Conservation (phyloP, 2,797 vertebrate species). For the Petrocephalus sullivani region DNA sequence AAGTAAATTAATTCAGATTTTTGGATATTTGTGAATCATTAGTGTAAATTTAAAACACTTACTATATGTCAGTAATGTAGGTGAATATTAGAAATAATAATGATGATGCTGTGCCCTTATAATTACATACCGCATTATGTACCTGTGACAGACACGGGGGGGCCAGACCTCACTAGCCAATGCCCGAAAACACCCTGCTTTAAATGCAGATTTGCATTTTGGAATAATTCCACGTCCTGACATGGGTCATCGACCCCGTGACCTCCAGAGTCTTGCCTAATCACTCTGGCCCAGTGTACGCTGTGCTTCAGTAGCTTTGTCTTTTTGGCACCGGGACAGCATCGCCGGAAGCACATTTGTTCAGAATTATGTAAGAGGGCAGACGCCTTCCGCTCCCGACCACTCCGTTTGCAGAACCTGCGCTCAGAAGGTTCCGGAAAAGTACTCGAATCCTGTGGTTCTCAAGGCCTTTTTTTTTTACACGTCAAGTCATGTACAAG, state of each 20-base stretch:
- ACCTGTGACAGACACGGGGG: not conserved
- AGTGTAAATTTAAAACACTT: not conserved
- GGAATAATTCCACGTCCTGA: not conserved
- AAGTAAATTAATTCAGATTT: not conserved
- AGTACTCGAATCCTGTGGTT: not conserved
- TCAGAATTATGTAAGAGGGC: not conserved
- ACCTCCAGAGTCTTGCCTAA: conserved; percentile 11
- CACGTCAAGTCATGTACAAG: not conserved
- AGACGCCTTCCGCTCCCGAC: not conserved
- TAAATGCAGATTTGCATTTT: not conserved
- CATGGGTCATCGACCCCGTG: conserved; percentile 2
- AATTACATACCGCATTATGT: not conserved
- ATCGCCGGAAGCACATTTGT: not conserved
- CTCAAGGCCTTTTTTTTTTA: not conserved
- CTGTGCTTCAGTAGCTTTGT: not conserved
- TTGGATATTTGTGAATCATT: not conserved
- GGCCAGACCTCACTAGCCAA: not conserved
- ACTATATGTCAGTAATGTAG: not conserved
- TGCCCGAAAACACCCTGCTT: not conserved
- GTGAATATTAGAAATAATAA: not conserved
- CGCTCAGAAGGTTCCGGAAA: not conserved
- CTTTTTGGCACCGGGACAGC: conserved; percentile 18
- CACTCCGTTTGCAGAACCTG: not conserved
- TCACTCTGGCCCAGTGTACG: not conserved
- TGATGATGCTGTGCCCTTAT: not conserved